Base-by-base conservation (phyloP, 2,888 invertebrate genomes). In the Diaphora mendica region DNA sequence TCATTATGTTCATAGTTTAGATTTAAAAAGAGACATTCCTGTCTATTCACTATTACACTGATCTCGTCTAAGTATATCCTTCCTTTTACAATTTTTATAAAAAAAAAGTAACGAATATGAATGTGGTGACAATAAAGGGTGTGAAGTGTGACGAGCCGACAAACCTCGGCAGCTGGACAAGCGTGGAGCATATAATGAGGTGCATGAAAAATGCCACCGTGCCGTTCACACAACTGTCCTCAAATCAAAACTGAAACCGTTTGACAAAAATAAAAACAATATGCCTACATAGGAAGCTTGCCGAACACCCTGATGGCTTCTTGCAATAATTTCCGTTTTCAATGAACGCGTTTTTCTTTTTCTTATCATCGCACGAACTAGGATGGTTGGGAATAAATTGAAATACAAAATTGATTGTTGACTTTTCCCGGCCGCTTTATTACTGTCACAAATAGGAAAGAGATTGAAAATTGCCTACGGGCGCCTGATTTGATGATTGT, bases 361-460 rank as follows among this genome's bases (percentile, higher is more conserved):
- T 95, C 95, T 95, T 95, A 95, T 95, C 95, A 93, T 87, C 94
- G 91, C 92, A 93, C 94, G 92, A 95, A 95, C 95, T 95, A 94
- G 91, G 95, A 94, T 93, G 95, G 94, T 92, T 93, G 93, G 94
- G 94, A 95, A 95, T 95, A 95, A 95, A 95, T 95, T 94, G 96
- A 95, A 96, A 96, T 95, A 95, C 95, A 94, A 96, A 96, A 95
- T 95, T 95, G 96, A 95, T 95, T 96, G 96, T 96, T 96, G 95
- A 94, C 94, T 93, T 94, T 94, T 92, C 93, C 95, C 94, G 93
- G 93, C 86, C 91, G 93, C 92, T 95, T 95, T 95, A 96, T 95
- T 96, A 95, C 95, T 94, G 95, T 92, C 94, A 94, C 93, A 95
- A 95, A 95, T 95, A 92, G 95, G 93, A 93, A 94, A 92, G 90